Conservation (phyloP, 2,113 vertebrate genomes). For the Regulus satrapa region DNA sequence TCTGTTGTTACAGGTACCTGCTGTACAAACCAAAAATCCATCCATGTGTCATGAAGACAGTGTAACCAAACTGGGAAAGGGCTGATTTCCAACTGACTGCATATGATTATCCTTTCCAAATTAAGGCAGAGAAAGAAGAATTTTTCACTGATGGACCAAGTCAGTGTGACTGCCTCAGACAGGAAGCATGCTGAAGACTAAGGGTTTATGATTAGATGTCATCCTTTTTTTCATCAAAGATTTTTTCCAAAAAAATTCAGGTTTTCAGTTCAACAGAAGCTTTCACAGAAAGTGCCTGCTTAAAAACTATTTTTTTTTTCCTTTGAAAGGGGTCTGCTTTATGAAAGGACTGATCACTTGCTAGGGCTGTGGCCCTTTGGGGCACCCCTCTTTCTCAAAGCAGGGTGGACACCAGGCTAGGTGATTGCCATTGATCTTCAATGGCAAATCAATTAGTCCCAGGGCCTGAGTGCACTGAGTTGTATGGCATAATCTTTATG, state of each 20-base stretch:
- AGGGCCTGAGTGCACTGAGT: background rate
- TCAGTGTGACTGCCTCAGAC: background rate
- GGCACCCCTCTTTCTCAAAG: background rate
- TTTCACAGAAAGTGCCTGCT: background rate
- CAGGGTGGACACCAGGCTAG: background rate
- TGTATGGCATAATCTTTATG: background rate
- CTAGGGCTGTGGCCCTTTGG: background rate
- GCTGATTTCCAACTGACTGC: background rate
- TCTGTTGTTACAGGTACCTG: background rate
- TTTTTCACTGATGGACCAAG: background rate
- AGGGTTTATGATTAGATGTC: background rate
- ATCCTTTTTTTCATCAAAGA: background rate
- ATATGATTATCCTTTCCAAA: background rate
- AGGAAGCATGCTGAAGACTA: background rate
- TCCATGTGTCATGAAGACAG: background rate
- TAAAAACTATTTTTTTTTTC: fast-evolving
- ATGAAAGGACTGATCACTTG: background rate
- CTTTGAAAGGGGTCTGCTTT: background rate
- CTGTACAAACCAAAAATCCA: background rate
- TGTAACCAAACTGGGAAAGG: background rate
- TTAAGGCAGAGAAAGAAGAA: background rate
- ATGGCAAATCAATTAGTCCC: background rate
- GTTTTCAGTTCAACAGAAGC: background rate
- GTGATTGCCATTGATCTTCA: background rate
- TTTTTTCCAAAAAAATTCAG: background rate